Percentiles rank a stretch among this genome's conserved stretches.
Evolutionary conservation across 2,888 invertebrate genomes (phyloP).

Genomic region (Agriopis marginaria): DNA sequence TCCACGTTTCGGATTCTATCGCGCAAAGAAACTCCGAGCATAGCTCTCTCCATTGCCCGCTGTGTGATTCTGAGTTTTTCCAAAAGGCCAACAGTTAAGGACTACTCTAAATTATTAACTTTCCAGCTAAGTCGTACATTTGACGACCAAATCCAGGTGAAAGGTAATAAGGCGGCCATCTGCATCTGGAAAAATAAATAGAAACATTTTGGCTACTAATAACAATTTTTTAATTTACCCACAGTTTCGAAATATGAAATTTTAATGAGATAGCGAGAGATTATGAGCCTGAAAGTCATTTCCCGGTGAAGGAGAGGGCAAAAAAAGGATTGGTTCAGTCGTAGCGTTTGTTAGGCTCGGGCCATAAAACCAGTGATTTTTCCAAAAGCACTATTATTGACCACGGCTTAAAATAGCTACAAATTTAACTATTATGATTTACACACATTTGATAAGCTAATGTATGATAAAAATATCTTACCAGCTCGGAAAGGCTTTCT

Average conservation of each 20-base stretch:
- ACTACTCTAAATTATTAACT: background rate
- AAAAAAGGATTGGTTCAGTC: slow-evolving; percentile 78
- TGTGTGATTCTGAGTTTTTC: too few species aligned
- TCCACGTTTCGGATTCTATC: too few species aligned
- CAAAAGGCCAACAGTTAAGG: too few species aligned
- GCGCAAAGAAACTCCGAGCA: too few species aligned
- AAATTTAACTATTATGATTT: too few species aligned
- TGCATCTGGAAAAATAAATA: slow-evolving; percentile 10
- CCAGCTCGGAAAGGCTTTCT: too few species aligned
- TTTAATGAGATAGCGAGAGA: slow-evolving; percentile 88
- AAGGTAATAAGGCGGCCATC: slow-evolving; percentile 7
- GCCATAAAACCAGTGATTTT: slow-evolving; percentile 57
- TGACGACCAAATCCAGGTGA: background rate
- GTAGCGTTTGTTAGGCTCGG: slow-evolving; percentile 74
- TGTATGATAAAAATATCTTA: too few species aligned
- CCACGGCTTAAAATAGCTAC: too few species aligned
- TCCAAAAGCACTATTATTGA: background rate
- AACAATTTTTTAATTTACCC: slow-evolving; percentile 83
- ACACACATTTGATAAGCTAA: too few species aligned
- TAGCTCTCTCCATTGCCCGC: too few species aligned
- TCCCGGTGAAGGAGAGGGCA: slow-evolving; percentile 82
- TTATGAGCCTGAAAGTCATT: slow-evolving; percentile 87
- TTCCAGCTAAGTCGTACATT: background rate
- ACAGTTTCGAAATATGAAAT: slow-evolving; percentile 87
- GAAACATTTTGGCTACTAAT: slow-evolving; percentile 53